phyloP scores from a whole-genome alignment of 2,113 vertebrate genomes.

The Edolisoma coerulescens region DNA sequence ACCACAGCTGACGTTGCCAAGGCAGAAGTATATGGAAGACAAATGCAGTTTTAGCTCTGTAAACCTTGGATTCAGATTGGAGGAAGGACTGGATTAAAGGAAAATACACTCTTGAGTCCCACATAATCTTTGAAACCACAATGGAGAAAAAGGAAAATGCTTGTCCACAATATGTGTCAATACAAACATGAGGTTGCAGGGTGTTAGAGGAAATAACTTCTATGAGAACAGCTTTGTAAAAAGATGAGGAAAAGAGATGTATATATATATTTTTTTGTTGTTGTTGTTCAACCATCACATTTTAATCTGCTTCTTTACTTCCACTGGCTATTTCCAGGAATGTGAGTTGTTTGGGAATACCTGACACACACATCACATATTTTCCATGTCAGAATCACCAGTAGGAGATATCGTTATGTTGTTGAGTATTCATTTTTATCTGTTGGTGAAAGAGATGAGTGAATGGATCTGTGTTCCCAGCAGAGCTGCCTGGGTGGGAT shows the following conservation, averaged over 20 bases:
- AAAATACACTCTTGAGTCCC: background rate
- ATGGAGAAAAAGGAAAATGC: background rate
- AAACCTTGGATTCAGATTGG: background rate
- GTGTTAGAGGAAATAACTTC: background rate
- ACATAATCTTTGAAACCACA: background rate
- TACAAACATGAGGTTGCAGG: background rate
- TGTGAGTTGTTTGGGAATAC: background rate
- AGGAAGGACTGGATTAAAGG: background rate
- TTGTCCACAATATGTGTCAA: background rate
- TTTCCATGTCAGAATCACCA: conserved; percentile 2
- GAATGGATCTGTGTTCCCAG: background rate
- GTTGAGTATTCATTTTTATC: background rate
- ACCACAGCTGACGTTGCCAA: background rate
- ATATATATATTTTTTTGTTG: background rate
- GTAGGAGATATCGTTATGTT: background rate
- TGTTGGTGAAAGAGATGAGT: background rate
- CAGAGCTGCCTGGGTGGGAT: background rate
- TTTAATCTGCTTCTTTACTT: background rate
- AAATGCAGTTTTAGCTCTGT: background rate
- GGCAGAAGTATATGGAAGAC: background rate
- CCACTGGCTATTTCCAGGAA: background rate
- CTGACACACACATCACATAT: background rate
- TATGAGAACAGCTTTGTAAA: background rate
- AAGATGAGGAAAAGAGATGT: background rate
- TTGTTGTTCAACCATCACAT: background rate